Evolutionary conservation across 2,888 invertebrate genomes (phyloP).

Genomic region (Himalopsyche anomala): DNA sequence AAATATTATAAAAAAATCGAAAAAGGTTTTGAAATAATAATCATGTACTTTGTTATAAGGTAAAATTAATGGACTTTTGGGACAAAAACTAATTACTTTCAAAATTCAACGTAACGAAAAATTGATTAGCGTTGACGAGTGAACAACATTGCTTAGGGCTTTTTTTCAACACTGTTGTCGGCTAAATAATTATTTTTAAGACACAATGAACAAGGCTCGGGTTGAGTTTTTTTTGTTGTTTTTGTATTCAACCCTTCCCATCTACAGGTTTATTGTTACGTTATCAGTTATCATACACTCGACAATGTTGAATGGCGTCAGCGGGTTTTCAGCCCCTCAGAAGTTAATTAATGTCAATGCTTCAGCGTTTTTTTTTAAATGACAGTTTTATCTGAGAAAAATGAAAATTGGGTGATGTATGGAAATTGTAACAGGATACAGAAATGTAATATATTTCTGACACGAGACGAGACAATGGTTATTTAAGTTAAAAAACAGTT

Average conservation of each 20-base stretch:
- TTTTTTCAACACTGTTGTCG: not conserved
- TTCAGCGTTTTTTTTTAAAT: not conserved
- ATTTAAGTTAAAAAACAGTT: no score
- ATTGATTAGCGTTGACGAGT: no score
- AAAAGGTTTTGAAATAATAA: no score
- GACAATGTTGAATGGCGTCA: not conserved
- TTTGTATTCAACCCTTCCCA: not conserved
- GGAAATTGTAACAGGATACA: no score
- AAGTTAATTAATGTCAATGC: constrained; percentile 30
- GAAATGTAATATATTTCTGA: no score
- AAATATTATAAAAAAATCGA: no score
- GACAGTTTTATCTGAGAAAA: constrained; percentile 31
- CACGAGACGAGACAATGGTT: no score
- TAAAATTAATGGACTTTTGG: no score
- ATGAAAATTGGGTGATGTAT: not conserved
- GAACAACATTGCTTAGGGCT: no score
- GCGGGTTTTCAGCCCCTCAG: not conserved
- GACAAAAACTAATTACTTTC: no score
- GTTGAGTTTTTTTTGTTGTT: not conserved
- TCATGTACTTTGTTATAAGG: no score
- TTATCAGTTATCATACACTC: constrained; percentile 5
- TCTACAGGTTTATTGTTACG: not conserved
- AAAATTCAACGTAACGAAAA: no score
- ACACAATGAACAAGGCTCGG: constrained; percentile 6
- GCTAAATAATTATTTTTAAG: constrained; percentile 7